Evolutionary conservation across 2,888 invertebrate species (phyloP), one percentile per base, ranked within the genome.

Genomic region (Mellilla xanthometata): DNA sequence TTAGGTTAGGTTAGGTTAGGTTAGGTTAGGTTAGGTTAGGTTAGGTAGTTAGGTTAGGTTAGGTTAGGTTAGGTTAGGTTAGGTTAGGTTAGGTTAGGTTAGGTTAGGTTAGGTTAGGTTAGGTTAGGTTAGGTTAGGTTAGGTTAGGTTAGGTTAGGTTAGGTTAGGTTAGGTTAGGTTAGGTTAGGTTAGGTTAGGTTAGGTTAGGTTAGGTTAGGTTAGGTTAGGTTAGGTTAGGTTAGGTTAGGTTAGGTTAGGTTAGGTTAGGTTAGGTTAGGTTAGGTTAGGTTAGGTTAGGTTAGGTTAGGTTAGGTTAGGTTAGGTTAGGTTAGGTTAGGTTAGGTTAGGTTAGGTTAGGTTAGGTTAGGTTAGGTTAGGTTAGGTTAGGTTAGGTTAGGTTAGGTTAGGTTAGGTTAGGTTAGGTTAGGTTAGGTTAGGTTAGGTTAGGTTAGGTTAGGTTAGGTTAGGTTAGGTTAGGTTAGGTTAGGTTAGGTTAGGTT

Each of bases 401-500:
- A 35, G 42, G 34, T 34, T 34, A 44, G 28, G 33, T 33, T 39
- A 39, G 44, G 39, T 39, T 44, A 44, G 31, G 31, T 39, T 39
- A 26, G 35, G 35, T 36, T 27, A 33, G 28, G 38, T 39, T 34
- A 35, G 38, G 38, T 52, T 47, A 43, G 46, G 46, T 48, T 52
- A 39, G 45, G 41, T 50, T 50, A 39, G 48, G 48, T 49, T 49
- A 46, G 48, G 51, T 51, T 43, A 44, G 47, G 50, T 50, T 52
- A 51, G 49, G 54, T 52, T 52, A 47, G 49, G 51, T 52, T 53
- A 52, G 51, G 51, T 53, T 54, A 52, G 51, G 19, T n/a, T n/a
- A n/a, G n/a, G n/a, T n/a, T n/a, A n/a, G n/a, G 44, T n/a, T 49
- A 50, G 54, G 54, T 54, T 54, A 49, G 54, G 57, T 54, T 58